phyloP scores from a whole-genome alignment of 2,797 vertebrate species.

The Anisognathus igniventris region DNA sequence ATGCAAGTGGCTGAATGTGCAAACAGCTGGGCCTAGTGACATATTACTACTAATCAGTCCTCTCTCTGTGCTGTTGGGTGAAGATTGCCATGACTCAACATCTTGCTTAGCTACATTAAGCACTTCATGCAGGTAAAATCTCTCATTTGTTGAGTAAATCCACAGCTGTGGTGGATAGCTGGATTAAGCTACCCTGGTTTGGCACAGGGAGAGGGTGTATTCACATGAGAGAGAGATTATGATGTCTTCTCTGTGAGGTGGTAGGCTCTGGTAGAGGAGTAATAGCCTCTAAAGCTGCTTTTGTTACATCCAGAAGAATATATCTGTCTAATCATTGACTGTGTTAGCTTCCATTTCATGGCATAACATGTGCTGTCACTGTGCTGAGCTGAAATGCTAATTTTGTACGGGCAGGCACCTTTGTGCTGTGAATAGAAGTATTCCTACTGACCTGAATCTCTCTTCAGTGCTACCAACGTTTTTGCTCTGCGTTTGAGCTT shows the following conservation, averaged over 20 bases:
- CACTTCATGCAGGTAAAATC: not conserved
- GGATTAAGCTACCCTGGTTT: not conserved
- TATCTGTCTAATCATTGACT: not conserved
- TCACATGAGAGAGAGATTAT: not conserved
- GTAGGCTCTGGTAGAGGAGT: not conserved
- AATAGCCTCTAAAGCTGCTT: not conserved
- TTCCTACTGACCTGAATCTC: not conserved
- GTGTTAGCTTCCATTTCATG: not conserved
- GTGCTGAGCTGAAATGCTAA: not conserved
- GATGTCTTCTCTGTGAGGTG: not conserved
- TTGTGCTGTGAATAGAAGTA: not conserved
- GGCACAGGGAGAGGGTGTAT: not conserved
- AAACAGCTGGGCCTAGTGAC: not conserved
- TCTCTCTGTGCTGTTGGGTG: not conserved
- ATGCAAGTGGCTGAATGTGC: not conserved
- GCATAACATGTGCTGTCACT: not conserved
- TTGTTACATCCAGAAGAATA: not conserved
- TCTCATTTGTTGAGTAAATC: not conserved
- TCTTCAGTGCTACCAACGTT: not conserved
- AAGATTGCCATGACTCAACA: not conserved
- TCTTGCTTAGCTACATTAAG: not conserved
- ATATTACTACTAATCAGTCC: not conserved
- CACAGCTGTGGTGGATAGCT: not conserved
- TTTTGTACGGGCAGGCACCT: not conserved
- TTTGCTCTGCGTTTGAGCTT: not conserved